phyloP scores from a whole-genome alignment of 2,797 vertebrate species.

The Morus bassanus region DNA sequence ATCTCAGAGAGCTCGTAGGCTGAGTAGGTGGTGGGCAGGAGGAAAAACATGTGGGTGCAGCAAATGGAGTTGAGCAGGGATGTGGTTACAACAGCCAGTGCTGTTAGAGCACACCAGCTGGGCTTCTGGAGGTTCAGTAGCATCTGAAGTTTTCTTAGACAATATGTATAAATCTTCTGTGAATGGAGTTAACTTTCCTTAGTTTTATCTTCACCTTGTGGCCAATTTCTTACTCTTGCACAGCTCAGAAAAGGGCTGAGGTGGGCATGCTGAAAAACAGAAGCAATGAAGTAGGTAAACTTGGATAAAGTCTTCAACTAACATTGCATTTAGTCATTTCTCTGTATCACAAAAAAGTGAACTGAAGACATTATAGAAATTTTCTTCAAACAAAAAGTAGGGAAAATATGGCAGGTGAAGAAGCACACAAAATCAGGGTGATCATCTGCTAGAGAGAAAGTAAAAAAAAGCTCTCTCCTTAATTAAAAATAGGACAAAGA shows the following conservation, averaged over 20 bases:
- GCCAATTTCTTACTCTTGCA: neutral
- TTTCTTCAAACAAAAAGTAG: neutral
- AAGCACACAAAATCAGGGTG: neutral
- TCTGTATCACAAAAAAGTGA: neutral
- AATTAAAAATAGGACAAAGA: neutral
- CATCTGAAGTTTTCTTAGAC: neutral
- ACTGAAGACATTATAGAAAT: neutral
- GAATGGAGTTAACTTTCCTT: neutral
- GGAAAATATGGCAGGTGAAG: neutral
- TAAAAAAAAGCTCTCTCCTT: neutral
- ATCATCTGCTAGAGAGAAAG: neutral
- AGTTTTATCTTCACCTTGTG: neutral
- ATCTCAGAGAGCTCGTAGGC: neutral
- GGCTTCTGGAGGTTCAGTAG: neutral
- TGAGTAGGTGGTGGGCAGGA: neutral
- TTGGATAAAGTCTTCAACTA: neutral
- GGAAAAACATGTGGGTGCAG: neutral
- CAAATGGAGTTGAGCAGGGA: neutral
- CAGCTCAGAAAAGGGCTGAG: neutral
- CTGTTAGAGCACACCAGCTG: neutral
- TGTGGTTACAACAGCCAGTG: rapidly evolving
- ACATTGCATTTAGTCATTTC: neutral
- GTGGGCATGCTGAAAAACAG: neutral
- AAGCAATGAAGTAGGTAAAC: neutral
- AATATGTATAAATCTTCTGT: neutral